Conservation (phyloP, 1,140 invertebrate genomes). For the Steinernema feltiae region DNA sequence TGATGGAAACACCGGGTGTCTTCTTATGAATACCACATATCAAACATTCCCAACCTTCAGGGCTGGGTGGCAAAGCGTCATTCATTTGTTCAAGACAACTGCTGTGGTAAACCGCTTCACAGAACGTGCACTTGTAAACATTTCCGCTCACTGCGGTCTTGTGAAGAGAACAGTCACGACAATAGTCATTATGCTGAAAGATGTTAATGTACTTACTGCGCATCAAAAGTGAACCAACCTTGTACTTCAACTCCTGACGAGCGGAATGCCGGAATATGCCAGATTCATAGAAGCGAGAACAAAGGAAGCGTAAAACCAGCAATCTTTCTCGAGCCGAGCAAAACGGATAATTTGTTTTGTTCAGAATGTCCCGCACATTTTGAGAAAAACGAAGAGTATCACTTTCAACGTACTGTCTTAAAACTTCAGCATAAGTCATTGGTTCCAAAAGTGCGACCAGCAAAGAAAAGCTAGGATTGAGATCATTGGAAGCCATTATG, state of each 20-base stretch:
- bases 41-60: background rate
- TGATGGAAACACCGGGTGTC: background rate
- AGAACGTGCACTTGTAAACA: background rate
- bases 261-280: background rate
- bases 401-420: constrained; percentile 24
- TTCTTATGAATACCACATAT: background rate
- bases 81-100: background rate
- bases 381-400: constrained; percentile 1
- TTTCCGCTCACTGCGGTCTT: background rate
- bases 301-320: background rate
- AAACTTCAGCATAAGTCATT: constrained; percentile 33
- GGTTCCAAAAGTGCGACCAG: constrained; percentile 27
- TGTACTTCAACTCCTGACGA: background rate
- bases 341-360: constrained; percentile 21
- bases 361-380: constrained; percentile 15
- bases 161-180: background rate
- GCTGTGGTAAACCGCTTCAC: background rate
- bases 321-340: background rate
- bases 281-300: background rate
- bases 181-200: background rate
- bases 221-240: background rate
- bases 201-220: background rate
- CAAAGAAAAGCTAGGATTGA: constrained; percentile 22
- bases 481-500: constrained; percentile 5
- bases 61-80: background rate